These are phyloP conservation scores for Callimico goeldii DNA, from an alignment of 2,797 vertebrate species.

Conservation along the genomic window DNA sequence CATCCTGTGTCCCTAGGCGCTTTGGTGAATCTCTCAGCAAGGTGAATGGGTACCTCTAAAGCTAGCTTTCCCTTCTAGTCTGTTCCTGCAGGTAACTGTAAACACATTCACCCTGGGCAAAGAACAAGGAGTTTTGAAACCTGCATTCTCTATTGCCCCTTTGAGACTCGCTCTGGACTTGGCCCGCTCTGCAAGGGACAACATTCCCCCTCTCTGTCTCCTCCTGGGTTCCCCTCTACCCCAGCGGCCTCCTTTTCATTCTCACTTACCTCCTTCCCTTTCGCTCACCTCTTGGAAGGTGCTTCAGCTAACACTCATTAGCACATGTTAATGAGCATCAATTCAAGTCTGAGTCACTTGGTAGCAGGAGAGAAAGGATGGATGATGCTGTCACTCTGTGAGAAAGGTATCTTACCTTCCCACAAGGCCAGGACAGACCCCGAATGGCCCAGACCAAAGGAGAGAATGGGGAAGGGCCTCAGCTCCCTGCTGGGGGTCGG, in stretches of 20 bases:
- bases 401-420: neutral
- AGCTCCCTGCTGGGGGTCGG: neutral
- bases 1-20: neutral
- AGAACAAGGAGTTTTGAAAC: neutral
- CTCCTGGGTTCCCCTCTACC: neutral
- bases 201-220: neutral
- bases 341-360: neutral
- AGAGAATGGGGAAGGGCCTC: neutral
- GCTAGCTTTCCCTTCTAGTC: neutral
- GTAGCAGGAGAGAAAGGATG: neutral
- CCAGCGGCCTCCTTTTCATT: slow-evolving; percentile 63
- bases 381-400: neutral
- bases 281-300: neutral
- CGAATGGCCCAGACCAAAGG: neutral
- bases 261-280: slow-evolving; percentile 64
- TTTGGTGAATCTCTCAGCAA: neutral
- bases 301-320: slow-evolving; percentile 68
- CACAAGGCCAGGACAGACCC: neutral
- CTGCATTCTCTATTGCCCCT: neutral
- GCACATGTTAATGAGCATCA: slow-evolving; percentile 71
- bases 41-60: neutral
- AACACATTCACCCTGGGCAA: neutral
- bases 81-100: neutral
- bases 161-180: neutral
- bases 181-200: neutral